A percentile compares a stretch with the other conserved stretches of the same genome.
Conservation (phyloP, 2,797 vertebrate genomes). For the Limnodromus scolopaceus region DNA sequence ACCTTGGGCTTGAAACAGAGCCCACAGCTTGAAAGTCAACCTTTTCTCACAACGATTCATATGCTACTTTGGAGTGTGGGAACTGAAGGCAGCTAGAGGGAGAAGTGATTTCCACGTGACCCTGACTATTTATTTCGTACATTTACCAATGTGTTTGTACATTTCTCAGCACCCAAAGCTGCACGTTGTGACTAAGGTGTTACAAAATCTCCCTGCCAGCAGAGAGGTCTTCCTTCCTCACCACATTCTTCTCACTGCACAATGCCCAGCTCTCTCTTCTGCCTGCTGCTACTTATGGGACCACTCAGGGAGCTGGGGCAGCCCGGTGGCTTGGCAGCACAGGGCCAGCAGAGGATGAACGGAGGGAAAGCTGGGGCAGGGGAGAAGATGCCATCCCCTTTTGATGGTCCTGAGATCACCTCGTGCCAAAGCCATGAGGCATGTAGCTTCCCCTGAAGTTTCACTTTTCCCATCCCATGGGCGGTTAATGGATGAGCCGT, state of each 20-base stretch:
- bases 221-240: slow-evolving; percentile 7
- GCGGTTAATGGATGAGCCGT: background rate
- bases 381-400: background rate
- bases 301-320: rapidly evolving
- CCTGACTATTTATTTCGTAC: background rate
- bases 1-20: background rate
- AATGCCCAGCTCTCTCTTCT: background rate
- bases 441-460: background rate
- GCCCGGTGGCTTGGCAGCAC: background rate
- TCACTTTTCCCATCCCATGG: background rate
- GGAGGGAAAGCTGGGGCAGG: background rate
- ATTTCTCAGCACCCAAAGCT: background rate
- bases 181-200: rapidly evolving
- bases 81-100: background rate
- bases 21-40: background rate
- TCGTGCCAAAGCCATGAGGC: background rate
- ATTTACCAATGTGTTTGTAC: background rate
- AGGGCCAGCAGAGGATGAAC: background rate
- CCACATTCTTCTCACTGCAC: rapidly evolving
- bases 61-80: background rate
- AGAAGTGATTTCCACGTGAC: background rate
- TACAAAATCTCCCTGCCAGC: background rate
- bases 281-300: rapidly evolving
- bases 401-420: background rate
- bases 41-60: background rate